These are phyloP conservation scores for Eupsilia transversa DNA, from an alignment of 2,888 invertebrate species.

Conservation along the genomic window DNA sequence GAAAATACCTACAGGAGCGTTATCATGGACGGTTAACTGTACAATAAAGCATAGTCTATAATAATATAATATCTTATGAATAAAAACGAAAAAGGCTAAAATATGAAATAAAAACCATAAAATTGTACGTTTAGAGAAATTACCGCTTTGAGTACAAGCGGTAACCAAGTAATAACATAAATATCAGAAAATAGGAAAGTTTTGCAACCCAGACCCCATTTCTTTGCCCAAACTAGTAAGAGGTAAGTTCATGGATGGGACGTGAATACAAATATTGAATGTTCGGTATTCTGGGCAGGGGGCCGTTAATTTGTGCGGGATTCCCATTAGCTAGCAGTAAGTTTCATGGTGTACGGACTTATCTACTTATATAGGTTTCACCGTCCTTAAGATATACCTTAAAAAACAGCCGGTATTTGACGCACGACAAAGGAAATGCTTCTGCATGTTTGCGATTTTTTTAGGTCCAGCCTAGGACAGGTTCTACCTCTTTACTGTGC, in stretches of 20 bases:
- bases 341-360: slow-evolving; percentile 4
- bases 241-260: slow-evolving; percentile 57
- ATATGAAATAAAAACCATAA: slow-evolving; percentile 21
- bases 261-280: slow-evolving; percentile 50
- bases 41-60: neutral
- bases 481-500: neutral
- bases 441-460: neutral
- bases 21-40: neutral
- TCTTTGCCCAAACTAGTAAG: slow-evolving; percentile 62
- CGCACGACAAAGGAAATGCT: neutral
- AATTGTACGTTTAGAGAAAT: slow-evolving; percentile 28
- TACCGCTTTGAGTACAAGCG: too few species aligned
- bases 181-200: slow-evolving; percentile 58
- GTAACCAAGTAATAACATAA: slow-evolving; percentile 39
- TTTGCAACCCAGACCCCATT: slow-evolving; percentile 39
- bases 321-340: slow-evolving; percentile 39
- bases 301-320: slow-evolving; percentile 56
- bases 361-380: neutral
- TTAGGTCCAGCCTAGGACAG: too few species aligned
- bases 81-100: slow-evolving; percentile 10
- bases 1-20: neutral
- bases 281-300: slow-evolving; percentile 39
- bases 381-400: neutral
- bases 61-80: neutral
- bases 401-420: neutral